These are phyloP conservation scores for Oscheius sp. DNA, from an alignment of 2,888 invertebrate species.

Conservation along the genomic window DNA sequence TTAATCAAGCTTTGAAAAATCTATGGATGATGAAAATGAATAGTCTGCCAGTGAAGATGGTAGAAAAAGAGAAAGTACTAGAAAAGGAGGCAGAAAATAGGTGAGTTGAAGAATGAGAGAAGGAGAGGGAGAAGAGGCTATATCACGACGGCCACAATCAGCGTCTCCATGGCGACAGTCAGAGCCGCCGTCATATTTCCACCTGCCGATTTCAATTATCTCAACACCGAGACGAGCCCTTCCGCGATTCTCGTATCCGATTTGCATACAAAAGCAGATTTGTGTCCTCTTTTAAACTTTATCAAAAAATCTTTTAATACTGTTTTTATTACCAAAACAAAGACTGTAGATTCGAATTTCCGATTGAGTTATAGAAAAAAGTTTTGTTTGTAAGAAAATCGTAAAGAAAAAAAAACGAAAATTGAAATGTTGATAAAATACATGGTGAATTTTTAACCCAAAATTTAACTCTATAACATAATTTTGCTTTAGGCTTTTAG, in stretches of 20 bases:
- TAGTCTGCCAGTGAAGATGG: background rate
- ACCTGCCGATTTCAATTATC: constrained; percentile 24
- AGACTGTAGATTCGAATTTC: background rate
- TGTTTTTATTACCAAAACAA: background rate
- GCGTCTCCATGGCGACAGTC: constrained; percentile 26
- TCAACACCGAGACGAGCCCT: background rate
- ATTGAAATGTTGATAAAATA: too few species aligned
- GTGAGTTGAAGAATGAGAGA: background rate
- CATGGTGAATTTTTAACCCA: too few species aligned
- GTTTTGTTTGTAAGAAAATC: too few species aligned
- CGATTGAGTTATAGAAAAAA: background rate
- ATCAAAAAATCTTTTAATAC: background rate
- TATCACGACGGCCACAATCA: constrained; percentile 27
- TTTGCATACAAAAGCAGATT: background rate
- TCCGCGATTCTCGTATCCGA: too few species aligned
- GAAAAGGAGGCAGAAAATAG: background rate
- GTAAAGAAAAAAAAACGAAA: too few species aligned
- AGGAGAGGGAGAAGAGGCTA: background rate
- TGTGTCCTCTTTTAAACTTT: background rate
- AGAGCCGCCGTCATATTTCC: constrained; percentile 20
- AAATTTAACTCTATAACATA: too few species aligned
- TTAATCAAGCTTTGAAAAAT: constrained; percentile 11
- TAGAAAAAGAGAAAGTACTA: background rate
- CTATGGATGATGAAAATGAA: constrained; percentile 21
- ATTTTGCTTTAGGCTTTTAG: too few species aligned